These are phyloP conservation scores for Drosophila azteca DNA, from an alignment of 1,140 invertebrate species.

Conservation along the genomic window DNA sequence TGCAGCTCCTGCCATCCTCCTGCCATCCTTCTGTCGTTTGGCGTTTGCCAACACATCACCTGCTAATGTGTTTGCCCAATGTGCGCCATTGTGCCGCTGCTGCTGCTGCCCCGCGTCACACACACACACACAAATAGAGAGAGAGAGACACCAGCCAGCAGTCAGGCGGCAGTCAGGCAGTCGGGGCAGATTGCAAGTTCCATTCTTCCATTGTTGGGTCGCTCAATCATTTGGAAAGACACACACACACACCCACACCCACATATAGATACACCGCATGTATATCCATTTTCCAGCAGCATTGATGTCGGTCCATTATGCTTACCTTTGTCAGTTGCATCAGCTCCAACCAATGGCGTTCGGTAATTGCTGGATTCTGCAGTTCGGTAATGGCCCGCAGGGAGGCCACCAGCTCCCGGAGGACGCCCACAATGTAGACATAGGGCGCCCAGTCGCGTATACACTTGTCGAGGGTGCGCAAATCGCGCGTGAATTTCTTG, in stretches of 20 bases:
- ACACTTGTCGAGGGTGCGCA: slow-evolving; percentile 92
- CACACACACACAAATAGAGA: not conserved
- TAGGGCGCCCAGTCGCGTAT: slow-evolving; percentile 91
- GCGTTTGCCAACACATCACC: slow-evolving; percentile 21
- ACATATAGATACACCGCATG: not conserved
- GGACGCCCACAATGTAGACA: slow-evolving; percentile 86
- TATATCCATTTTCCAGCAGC: not conserved
- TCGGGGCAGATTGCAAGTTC: slow-evolving; percentile 6
- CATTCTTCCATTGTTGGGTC: slow-evolving; percentile 30
- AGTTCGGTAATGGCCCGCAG: slow-evolving; percentile 92
- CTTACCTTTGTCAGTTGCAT: slow-evolving; percentile 92
- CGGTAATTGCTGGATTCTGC: slow-evolving; percentile 94
- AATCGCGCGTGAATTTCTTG: slow-evolving; percentile 92
- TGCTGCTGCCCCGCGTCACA: no score
- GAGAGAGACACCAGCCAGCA: no score
- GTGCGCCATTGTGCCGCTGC: slow-evolving; percentile 9
- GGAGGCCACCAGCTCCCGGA: slow-evolving; percentile 91
- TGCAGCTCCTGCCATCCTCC: not conserved
- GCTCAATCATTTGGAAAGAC: slow-evolving; percentile 48
- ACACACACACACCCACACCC: slow-evolving; percentile 7
- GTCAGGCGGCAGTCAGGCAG: not conserved
- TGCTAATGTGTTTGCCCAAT: slow-evolving; percentile 59
- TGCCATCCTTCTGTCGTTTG: not conserved
- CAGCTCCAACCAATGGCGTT: slow-evolving; percentile 94
- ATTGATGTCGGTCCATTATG: slow-evolving; percentile 1